Evolutionary conservation across 2,113 vertebrate species (phyloP).

Genomic region (Bambusicola thoracicus): DNA sequence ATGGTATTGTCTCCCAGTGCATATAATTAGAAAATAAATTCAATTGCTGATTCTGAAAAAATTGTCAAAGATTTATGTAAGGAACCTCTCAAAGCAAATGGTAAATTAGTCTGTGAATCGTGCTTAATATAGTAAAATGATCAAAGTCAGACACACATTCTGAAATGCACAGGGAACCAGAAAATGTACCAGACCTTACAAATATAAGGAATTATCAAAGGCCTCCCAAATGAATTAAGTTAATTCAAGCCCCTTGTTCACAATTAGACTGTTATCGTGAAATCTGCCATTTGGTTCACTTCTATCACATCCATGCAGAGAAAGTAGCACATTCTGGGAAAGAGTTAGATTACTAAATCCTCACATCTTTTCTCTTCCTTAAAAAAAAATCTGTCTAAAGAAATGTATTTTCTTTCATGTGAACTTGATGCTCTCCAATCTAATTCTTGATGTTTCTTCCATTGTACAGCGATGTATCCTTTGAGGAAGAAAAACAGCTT

Average conservation of each 20-base stretch:
- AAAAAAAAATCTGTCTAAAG: constrained; percentile 46
- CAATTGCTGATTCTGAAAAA: constrained; percentile 38
- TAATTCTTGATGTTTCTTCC: constrained; percentile 72
- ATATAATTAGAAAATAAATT: constrained; percentile 10
- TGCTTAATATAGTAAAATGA: constrained; percentile 57
- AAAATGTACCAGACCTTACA: constrained; percentile 47
- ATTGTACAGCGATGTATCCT: constrained; percentile 48
- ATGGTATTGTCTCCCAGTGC: not conserved
- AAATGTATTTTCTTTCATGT: constrained; percentile 68
- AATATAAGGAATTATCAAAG: constrained; percentile 72
- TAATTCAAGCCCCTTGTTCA: constrained; percentile 68
- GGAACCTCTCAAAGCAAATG: constrained; percentile 63
- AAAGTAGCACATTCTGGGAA: constrained; percentile 45
- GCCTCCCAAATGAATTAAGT: constrained; percentile 59
- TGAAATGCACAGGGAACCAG: constrained; percentile 48
- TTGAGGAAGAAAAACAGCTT: constrained; percentile 72
- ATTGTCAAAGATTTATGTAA: constrained; percentile 10
- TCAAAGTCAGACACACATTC: constrained; percentile 64
- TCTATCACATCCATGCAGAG: constrained; percentile 21
- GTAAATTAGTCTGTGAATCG: constrained; percentile 69
- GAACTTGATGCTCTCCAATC: constrained; percentile 74
- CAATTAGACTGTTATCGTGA: constrained; percentile 61
- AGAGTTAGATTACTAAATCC: constrained; percentile 45
- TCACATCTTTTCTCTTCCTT: constrained; percentile 46
- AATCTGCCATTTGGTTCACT: constrained; percentile 50